Percentiles rank a stretch among this genome's conserved stretches.
Conservation (phyloP, 1,140 invertebrate genomes). For the Microplitis mediator region DNA sequence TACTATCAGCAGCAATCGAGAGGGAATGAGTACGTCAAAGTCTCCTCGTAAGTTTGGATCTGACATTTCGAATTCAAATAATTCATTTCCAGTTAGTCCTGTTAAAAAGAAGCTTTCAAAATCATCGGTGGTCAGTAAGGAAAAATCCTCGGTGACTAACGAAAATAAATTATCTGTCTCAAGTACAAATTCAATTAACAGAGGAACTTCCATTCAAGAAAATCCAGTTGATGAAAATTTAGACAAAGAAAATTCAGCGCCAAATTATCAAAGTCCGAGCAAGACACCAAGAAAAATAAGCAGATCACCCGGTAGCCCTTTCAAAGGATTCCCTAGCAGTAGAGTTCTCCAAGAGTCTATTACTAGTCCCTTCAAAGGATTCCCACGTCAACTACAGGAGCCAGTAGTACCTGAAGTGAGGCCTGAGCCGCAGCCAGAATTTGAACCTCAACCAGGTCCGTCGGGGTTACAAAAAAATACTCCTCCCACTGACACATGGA, state of each 20-base stretch:
- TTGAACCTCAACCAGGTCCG: slow-evolving; percentile 29
- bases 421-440: background rate
- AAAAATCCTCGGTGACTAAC: too few species aligned
- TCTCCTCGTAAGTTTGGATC: background rate
- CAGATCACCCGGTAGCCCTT: too few species aligned
- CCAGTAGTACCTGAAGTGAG: too few species aligned
- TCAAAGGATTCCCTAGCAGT: too few species aligned
- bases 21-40: background rate
- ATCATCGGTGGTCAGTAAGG: too few species aligned
- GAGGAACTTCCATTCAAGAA: background rate
- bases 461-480: slow-evolving; percentile 27
- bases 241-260: slow-evolving; percentile 29
- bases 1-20: background rate
- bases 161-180: background rate
- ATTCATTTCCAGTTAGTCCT: background rate
- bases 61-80: slow-evolving; percentile 10
- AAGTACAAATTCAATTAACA: background rate
- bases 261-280: slow-evolving; percentile 23
- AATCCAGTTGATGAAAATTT: background rate
- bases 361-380: too few species aligned
- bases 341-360: too few species aligned
- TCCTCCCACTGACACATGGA: slow-evolving; percentile 5
- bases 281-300: slow-evolving; percentile 25
- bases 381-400: too few species aligned
- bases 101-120: too few species aligned